Conservation (phyloP, 2,888 invertebrate species). For the Abscondita cerata region DNA sequence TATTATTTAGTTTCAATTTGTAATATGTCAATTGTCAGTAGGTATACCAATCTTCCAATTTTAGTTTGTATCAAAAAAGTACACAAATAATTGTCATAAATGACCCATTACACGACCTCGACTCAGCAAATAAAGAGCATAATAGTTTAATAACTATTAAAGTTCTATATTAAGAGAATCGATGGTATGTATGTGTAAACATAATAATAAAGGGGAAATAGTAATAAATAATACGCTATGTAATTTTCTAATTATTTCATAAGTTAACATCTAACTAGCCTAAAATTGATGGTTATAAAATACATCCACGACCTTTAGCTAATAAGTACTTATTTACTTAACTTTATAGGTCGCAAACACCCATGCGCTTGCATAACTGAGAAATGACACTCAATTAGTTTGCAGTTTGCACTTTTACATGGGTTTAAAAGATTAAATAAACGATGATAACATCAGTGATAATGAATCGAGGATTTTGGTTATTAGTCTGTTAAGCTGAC, state of each 20-base stretch:
- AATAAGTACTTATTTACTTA: constrained; percentile 23
- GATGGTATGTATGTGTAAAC: constrained; percentile 19
- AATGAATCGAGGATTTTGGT: constrained; percentile 28
- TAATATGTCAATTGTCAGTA: too few relatives aligned
- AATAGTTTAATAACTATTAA: background rate
- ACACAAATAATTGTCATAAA: too few relatives aligned
- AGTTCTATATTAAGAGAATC: constrained; percentile 1
- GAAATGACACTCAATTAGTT: constrained; percentile 35
- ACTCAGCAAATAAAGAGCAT: too few relatives aligned
- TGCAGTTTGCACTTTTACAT: constrained; percentile 35
- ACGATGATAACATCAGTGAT: constrained; percentile 20
- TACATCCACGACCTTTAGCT: constrained; percentile 25
- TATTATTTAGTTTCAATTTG: too few relatives aligned
- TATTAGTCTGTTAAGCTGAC: constrained; percentile 11
- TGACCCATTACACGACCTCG: too few relatives aligned
- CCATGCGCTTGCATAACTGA: constrained; percentile 34
- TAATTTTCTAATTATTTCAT: constrained; percentile 33
- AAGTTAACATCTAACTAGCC: constrained; percentile 15
- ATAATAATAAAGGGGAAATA: constrained; percentile 16
- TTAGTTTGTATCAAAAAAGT: too few relatives aligned
- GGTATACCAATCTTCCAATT: too few relatives aligned
- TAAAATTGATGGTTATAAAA: constrained; percentile 24
- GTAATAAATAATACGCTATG: constrained; percentile 17
- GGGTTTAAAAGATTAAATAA: constrained; percentile 36
- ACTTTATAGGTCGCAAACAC: constrained; percentile 30